phyloP scores from a whole-genome alignment of 2,113 vertebrate genomes.

The Gavia stellata region DNA sequence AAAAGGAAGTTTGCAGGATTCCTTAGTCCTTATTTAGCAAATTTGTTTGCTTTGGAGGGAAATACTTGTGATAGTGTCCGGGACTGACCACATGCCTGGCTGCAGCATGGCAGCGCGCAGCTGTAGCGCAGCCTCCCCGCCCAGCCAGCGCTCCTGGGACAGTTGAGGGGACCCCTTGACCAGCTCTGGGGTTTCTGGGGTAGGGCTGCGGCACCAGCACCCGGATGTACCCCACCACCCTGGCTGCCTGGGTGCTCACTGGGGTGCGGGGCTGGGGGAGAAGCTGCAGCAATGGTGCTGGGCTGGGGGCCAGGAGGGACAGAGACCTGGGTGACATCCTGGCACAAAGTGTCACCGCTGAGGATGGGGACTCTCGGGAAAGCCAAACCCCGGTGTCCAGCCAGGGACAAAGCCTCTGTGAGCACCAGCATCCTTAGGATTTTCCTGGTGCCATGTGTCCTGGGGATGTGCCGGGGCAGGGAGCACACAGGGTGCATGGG shows the following conservation, averaged over 20 bases:
- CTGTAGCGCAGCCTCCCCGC: neutral
- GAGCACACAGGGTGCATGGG: rapidly evolving
- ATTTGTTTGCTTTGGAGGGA: slow-evolving; percentile 1
- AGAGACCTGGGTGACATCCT: neutral
- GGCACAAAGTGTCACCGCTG: neutral
- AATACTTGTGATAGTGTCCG: neutral
- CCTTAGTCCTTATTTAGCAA: neutral
- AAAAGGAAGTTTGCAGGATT: neutral
- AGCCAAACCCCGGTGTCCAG: neutral
- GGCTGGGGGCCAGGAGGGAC: neutral
- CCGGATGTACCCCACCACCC: too few species aligned
- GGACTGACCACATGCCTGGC: neutral
- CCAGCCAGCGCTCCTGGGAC: neutral
- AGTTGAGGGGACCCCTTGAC: rapidly evolving
- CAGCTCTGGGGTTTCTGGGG: neutral
- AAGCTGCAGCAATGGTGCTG: neutral
- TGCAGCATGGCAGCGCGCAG: neutral
- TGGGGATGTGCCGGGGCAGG: neutral
- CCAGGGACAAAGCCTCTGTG: neutral
- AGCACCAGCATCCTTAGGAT: neutral
- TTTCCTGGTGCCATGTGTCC: neutral
- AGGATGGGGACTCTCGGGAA: rapidly evolving
- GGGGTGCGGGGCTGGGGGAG: neutral
- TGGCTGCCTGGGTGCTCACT: neutral
- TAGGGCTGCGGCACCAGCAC: neutral